Base-by-base conservation (phyloP, 2,888 invertebrate species). In the Drosophila mimetica region DNA sequence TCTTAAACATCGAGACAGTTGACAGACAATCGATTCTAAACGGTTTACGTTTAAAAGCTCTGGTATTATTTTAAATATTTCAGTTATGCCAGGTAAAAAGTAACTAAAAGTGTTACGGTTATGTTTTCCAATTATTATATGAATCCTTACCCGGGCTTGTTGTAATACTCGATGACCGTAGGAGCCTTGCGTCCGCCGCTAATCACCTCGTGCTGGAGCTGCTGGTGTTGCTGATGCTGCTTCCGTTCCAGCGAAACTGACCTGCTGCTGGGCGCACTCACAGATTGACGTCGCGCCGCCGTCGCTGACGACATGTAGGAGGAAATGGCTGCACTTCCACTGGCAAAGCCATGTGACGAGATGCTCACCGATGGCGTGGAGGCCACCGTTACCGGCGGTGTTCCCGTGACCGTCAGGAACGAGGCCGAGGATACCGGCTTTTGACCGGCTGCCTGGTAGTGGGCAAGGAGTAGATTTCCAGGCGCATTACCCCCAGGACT, bases 191-290 rank as follows among this genome's bases (percentile, higher is more conserved):
- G 42, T 78, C 79, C 53, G 79, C 77, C 50, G 9, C 44, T 7
- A 20, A 65, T 47, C 25, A 61, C n/a, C 2, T 71, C 61, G 28
- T 70, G 63, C 28, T 64, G 66, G n/a, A 13, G 53, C 9, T 77
- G 74, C 47, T 89, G 84, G 20, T 67, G 53, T 9, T 89, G 84
- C 14, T 64, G 57, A 7, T 86, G 87, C 28, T 89, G 75, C 52
- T 91, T 91, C 22, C 91, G 88, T 48, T 91, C 91, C 48, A 91
- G 61, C 1, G 91, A 91, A n/a, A 90, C 87, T 3, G 91, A 76
- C 28, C 91, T 88, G 52, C 89, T 91, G 42, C 77, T 82, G 0
- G 91, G 89, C 4, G 90, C 89, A 65, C 90, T 91, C 37, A 89
- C 87, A 28, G 85, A 83, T 52, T 90, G 88, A 1, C 90, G 76